Conservation (phyloP, 2,797 vertebrate genomes). For the Halcyon smyrnensis region DNA sequence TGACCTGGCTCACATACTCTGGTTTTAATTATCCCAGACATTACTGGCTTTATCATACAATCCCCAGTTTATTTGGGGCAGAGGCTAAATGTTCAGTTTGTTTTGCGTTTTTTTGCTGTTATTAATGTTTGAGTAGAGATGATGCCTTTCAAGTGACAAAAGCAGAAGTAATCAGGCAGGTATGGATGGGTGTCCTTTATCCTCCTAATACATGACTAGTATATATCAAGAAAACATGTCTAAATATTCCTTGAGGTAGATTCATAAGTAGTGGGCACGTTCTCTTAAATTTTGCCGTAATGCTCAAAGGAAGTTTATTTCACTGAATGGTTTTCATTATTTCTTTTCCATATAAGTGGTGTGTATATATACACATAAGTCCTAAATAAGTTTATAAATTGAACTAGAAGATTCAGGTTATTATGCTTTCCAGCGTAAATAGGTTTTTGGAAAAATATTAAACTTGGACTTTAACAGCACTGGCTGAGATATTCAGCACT, state of each 20-base stretch:
- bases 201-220: neutral
- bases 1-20: neutral
- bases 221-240: neutral
- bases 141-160: neutral
- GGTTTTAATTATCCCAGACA: neutral
- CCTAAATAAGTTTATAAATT: constrained; percentile 18
- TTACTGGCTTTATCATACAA: neutral
- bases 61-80: neutral
- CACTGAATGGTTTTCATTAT: neutral
- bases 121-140: neutral
- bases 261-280: neutral
- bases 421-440: constrained; percentile 2
- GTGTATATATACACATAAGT: neutral
- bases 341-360: neutral
- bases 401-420: neutral
- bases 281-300: neutral
- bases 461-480: neutral
- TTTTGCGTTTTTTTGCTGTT: rapidly evolving
- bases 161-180: neutral
- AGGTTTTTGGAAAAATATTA: neutral
- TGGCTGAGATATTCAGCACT: neutral
- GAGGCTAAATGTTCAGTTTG: neutral
- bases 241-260: neutral
- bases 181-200: neutral
- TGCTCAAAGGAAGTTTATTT: neutral